Conservation (phyloP, 2,113 vertebrate species). For the Mustelus asterias region DNA sequence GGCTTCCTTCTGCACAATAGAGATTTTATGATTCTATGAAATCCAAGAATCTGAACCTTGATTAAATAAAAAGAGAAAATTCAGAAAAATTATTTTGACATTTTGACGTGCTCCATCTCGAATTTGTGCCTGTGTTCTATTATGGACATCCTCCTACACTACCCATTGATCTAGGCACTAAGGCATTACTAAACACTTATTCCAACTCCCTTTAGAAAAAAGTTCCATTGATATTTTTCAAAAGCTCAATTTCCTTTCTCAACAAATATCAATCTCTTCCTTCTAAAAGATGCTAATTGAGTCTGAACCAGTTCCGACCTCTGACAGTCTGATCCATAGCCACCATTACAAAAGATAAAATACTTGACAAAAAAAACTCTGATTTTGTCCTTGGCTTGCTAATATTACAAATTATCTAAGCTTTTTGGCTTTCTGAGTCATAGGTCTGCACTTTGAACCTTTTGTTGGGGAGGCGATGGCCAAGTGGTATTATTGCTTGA, state of each 20-base stretch:
- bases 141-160: neutral
- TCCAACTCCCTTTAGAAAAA: neutral
- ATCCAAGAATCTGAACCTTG: neutral
- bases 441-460: neutral
- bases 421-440: neutral
- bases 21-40: no score
- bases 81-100: neutral
- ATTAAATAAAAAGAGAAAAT: neutral
- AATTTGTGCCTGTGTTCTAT: neutral
- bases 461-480: neutral
- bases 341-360: neutral
- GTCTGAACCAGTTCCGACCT: neutral
- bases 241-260: neutral
- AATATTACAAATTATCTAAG: neutral
- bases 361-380: neutral
- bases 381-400: neutral
- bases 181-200: neutral
- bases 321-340: neutral
- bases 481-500: no score
- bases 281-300: neutral
- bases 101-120: neutral
- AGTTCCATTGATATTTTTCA: neutral
- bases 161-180: neutral
- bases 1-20: no score
- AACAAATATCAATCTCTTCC: neutral